Conservation (phyloP, 2,888 invertebrate genomes). For the Tetropium fuscum region DNA sequence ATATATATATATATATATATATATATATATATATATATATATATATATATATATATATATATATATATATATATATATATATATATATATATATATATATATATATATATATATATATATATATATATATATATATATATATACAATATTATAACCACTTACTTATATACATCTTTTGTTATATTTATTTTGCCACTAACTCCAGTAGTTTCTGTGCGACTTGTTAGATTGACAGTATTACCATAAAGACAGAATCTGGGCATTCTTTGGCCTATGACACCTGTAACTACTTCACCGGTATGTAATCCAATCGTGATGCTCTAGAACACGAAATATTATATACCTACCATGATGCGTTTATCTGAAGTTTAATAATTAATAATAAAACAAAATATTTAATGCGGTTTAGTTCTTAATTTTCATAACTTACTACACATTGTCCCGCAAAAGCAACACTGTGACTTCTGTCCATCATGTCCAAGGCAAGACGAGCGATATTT, state of each 20-base stretch:
- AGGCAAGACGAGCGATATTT: conserved; percentile 88
- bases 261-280: conserved; percentile 95
- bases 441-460: conserved; percentile 89
- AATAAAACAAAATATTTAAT: too few relatives aligned
- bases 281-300: conserved; percentile 94
- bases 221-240: conserved; percentile 94
- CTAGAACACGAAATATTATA: conserved; percentile 66
- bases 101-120: too few relatives aligned
- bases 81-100: too few relatives aligned
- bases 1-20: too few relatives aligned
- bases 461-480: conserved; percentile 96
- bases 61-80: too few relatives aligned
- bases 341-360: background rate
- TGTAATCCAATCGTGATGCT: conserved; percentile 95
- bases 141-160: too few relatives aligned
- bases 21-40: too few relatives aligned
- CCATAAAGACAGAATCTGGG: conserved; percentile 94
- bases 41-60: too few relatives aligned
- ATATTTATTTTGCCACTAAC: conserved; percentile 90
- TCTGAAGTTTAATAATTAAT: too few relatives aligned
- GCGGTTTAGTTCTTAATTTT: too few relatives aligned
- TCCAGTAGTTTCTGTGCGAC: conserved; percentile 93
- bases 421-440: conserved; percentile 87
- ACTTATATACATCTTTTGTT: conserved; percentile 93
- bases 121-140: too few relatives aligned